Conservation (phyloP, 2,797 vertebrate species). For the Carduelis carduelis region DNA sequence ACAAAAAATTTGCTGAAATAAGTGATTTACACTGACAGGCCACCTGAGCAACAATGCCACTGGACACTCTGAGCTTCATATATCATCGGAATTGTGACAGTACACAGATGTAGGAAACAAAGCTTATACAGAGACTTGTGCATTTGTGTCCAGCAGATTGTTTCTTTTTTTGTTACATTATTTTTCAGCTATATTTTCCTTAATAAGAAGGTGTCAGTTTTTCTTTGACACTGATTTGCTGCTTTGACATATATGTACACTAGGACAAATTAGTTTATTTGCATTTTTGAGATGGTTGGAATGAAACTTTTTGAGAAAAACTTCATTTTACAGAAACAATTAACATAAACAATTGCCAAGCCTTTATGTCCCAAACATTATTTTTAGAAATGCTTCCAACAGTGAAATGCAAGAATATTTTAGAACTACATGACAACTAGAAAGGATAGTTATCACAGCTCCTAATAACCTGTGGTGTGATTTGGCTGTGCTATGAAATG, state of each 20-base stretch:
- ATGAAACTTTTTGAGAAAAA: neutral
- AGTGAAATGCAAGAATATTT: neutral
- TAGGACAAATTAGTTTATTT: neutral
- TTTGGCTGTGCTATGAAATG: neutral
- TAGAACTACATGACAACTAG: neutral
- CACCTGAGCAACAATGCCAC: neutral
- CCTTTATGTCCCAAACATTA: accelerated
- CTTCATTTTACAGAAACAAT: neutral
- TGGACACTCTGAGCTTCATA: neutral
- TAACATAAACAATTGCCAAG: neutral
- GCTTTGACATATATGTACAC: neutral
- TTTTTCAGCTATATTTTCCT: neutral
- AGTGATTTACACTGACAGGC: neutral
- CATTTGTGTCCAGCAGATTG: neutral
- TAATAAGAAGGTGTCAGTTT: neutral
- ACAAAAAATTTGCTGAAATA: neutral
- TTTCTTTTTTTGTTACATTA: neutral
- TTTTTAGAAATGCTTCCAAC: neutral
- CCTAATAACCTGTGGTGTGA: neutral
- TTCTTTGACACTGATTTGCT: neutral
- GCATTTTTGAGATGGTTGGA: neutral
- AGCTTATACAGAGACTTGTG: neutral
- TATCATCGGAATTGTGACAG: neutral
- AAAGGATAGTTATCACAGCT: neutral
- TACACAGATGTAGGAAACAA: neutral